Conservation (phyloP, 2,113 vertebrate species). For the Centropus bengalensis region DNA sequence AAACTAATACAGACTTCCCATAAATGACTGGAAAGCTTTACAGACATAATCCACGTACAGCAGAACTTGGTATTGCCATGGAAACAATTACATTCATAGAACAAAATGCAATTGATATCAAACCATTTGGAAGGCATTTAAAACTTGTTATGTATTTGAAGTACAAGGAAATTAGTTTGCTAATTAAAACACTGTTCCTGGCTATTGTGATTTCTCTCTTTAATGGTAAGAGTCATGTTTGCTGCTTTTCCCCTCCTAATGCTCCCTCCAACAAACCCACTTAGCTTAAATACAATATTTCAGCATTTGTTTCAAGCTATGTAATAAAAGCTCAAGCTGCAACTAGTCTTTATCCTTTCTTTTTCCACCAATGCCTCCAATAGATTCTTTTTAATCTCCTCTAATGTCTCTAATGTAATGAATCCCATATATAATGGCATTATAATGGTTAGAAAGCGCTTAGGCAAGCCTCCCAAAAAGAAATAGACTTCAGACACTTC, state of each 20-base stretch:
- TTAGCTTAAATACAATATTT: slow-evolving; percentile 58
- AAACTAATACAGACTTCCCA: slow-evolving; percentile 14
- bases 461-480: slow-evolving; percentile 53
- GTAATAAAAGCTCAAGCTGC: slow-evolving; percentile 34
- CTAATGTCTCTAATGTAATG: slow-evolving; percentile 66
- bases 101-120: slow-evolving; percentile 20
- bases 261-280: slow-evolving; percentile 7
- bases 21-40: slow-evolving; percentile 24
- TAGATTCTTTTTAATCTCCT: slow-evolving; percentile 63
- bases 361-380: slow-evolving; percentile 48
- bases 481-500: slow-evolving; percentile 46
- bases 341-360: slow-evolving; percentile 27
- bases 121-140: slow-evolving; percentile 47
- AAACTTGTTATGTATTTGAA: slow-evolving; percentile 45
- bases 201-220: slow-evolving; percentile 35
- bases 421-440: slow-evolving; percentile 62
- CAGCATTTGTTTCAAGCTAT: slow-evolving; percentile 39
- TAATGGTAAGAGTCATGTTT: not conserved
- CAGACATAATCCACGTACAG: not conserved
- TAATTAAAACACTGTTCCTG: slow-evolving; percentile 54
- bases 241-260: slow-evolving; percentile 4
- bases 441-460: slow-evolving; percentile 62
- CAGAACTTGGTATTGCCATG: slow-evolving; percentile 4
- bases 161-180: slow-evolving; percentile 48
- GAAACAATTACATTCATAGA: slow-evolving; percentile 56